Base-by-base conservation (phyloP, 2,113 vertebrate species). In the Microcebus murinus region DNA sequence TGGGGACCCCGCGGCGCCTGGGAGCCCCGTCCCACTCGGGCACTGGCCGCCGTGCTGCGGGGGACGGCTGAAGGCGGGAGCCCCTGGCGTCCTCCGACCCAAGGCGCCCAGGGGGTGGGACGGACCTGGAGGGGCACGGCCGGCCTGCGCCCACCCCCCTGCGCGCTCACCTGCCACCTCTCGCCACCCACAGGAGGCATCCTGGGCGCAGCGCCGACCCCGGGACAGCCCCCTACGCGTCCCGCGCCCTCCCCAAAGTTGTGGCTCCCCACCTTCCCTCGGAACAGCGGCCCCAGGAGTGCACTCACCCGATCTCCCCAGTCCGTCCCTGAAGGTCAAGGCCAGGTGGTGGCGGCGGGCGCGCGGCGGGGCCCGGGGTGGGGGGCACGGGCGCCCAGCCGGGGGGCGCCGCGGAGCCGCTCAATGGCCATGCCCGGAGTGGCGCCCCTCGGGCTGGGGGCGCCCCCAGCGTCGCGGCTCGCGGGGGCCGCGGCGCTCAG, bases 401-500 rank as follows among this genome's bases (percentile, higher is more conserved):
- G 45, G 71, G 55, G 34, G 52, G 25, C 50, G 15, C 45, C 42
- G 67, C 42, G 18, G 27, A 57, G 96, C 98, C 95, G 98, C 97
- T 98, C 98, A 95, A 97, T 97, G 98, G 97, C 96, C 98, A 77
- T 84, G 77, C 42, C 59, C 59, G 13, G 65, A 31, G 65, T 10
- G 90, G 68, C 70, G 52, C 20, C 57, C 71, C 59, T 63, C 4
- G 29, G 29, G 34, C n/a, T 42, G 73, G 77, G 74, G 52, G 25
- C 48, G 96, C 96, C 94, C 91, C 90, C 87, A 42, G 92, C 83
- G 95, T 90, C 95, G 97, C 97, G 91, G 76, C 98, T 95, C 90
- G 92, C 87, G 95, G 95, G 93, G 97, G 88, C 97, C 95, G 42
- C 98, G 98, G 91, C 98, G 25, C n/a, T 99, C 99, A 99, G 97